A percentile compares a stretch with the other conserved stretches of the same genome.
Conservation (phyloP, 1,140 invertebrate species). For the Globodera rostochiensis region DNA sequence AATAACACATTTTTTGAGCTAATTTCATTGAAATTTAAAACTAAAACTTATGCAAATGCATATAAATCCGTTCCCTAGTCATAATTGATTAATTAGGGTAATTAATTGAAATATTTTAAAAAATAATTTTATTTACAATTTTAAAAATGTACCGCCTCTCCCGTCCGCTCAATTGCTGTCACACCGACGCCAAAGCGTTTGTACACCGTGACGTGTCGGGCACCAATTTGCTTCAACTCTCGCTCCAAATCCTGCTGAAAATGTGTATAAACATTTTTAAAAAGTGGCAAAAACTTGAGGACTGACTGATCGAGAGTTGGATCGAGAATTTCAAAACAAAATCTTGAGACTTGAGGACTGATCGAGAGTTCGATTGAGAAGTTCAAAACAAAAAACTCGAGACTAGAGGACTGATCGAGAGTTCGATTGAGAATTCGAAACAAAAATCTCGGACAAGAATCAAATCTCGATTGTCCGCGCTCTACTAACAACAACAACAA, state of each 20-base stretch:
- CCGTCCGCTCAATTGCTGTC: constrained; percentile 31
- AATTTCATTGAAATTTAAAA: too few relatives aligned
- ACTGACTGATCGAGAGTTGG: neutral
- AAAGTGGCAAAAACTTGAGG: neutral
- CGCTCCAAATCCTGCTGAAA: constrained; percentile 24
- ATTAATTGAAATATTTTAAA: neutral
- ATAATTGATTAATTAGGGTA: neutral
- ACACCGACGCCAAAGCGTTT: constrained; percentile 29
- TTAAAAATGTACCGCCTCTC: constrained; percentile 12
- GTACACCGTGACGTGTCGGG: constrained; percentile 33
- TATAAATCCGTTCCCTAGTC: too few relatives aligned
- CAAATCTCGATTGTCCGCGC: neutral
- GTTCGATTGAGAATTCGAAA: too few relatives aligned
- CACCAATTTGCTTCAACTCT: constrained; percentile 33
- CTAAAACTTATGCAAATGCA: too few relatives aligned
- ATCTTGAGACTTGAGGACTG: too few relatives aligned
- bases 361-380: too few relatives aligned
- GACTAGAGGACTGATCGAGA: too few relatives aligned
- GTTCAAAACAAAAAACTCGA: too few relatives aligned
- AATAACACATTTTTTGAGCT: too few relatives aligned
- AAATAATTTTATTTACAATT: neutral
- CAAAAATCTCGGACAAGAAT: neutral
- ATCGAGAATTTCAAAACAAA: too few relatives aligned
- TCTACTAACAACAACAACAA: neutral
- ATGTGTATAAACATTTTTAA: neutral